Evolutionary conservation across 1,140 invertebrate species (phyloP).

Genomic region (Aphelinus certus): DNA sequence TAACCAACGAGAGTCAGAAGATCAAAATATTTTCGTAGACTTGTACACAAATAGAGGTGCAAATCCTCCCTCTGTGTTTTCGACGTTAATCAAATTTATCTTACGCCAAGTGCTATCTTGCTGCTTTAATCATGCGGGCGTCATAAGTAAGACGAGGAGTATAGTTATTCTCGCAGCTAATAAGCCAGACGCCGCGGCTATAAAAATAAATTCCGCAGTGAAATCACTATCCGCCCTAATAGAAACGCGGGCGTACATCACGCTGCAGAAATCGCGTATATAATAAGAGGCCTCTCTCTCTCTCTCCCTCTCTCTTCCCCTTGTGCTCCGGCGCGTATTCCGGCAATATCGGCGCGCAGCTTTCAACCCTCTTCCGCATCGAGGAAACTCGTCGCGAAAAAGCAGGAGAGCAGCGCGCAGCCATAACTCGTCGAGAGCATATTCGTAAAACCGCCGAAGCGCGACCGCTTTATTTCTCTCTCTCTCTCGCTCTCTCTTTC

Average conservation of each 20-base stretch:
- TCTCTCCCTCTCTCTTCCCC: neutral
- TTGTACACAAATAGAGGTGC: no score
- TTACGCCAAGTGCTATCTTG: no score
- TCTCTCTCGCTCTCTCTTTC: neutral
- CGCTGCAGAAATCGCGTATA: constrained; percentile 1
- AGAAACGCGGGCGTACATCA: constrained; percentile 12
- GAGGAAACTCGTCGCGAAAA: constrained; percentile 3
- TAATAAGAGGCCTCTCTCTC: constrained; percentile 1
- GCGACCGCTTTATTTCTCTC: constrained; percentile 27
- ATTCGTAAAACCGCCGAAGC: constrained; percentile 33
- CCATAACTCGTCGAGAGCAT: constrained; percentile 30
- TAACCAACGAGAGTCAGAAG: no score
- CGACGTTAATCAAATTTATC: no score
- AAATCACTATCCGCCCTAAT: constrained; percentile 29
- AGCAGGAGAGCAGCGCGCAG: neutral
- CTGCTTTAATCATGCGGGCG: no score
- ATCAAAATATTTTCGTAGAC: no score
- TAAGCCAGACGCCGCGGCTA: neutral
- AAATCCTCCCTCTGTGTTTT: no score
- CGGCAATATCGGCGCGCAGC: neutral
- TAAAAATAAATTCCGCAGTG: constrained; percentile 26
- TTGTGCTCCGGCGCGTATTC: constrained; percentile 1
- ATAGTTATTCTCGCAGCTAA: neutral
- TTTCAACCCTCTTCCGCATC: constrained; percentile 31
- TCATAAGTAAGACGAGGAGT: no score